Evolutionary conservation across 2,888 invertebrate genomes (phyloP).

Genomic region (Plebejus argus): DNA sequence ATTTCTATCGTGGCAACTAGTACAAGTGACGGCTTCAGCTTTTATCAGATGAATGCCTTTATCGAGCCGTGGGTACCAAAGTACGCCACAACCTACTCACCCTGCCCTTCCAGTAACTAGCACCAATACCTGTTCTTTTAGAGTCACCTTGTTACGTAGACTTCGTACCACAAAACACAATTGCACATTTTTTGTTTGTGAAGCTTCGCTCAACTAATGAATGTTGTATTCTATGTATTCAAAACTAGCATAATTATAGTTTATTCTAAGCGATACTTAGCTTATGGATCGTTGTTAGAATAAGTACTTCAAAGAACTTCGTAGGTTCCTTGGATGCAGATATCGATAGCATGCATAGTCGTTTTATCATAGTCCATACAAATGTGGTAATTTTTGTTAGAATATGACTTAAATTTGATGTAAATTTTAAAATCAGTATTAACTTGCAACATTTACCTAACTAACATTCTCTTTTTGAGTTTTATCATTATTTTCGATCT

Average conservation of each 20-base stretch:
- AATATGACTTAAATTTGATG: not conserved
- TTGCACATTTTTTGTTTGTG: slow-evolving; percentile 60
- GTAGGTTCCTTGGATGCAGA: slow-evolving; percentile 24
- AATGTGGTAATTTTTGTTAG: slow-evolving; percentile 18
- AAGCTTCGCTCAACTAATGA: slow-evolving; percentile 67
- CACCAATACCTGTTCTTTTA: slow-evolving; percentile 63
- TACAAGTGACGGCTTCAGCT: slow-evolving; percentile 69
- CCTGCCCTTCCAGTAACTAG: slow-evolving; percentile 59
- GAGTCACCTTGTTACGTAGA: slow-evolving; percentile 54
- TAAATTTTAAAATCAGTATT: not conserved
- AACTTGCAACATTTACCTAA: not conserved
- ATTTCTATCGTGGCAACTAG: slow-evolving; percentile 60
- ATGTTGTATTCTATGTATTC: slow-evolving; percentile 54
- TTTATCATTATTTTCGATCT: not conserved
- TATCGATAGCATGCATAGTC: slow-evolving; percentile 30
- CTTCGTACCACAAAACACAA: slow-evolving; percentile 59
- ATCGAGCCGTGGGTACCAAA: slow-evolving; percentile 81
- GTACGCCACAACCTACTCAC: slow-evolving; percentile 62
- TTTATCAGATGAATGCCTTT: slow-evolving; percentile 62
- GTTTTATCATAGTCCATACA: slow-evolving; percentile 4
- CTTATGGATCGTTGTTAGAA: slow-evolving; percentile 32
- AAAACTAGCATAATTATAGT: slow-evolving; percentile 26
- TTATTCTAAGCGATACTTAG: slow-evolving; percentile 16
- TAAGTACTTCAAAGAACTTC: slow-evolving; percentile 22
- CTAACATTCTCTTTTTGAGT: not conserved